Evolutionary conservation across 2,888 invertebrate species (phyloP).

Genomic region (Dyspetes luteomarginatus): DNA sequence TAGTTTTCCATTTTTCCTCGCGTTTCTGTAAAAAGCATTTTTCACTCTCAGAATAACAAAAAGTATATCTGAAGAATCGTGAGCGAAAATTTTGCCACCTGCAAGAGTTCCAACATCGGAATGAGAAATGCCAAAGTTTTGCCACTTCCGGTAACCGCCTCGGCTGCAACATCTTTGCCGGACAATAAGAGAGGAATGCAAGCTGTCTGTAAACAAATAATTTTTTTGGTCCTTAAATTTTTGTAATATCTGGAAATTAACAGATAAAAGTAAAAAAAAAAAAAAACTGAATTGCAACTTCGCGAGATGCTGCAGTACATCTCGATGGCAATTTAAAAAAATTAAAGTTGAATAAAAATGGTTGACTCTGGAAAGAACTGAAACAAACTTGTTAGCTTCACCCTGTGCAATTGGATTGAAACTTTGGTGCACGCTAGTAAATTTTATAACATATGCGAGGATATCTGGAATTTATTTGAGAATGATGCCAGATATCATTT

Average conservation of each 20-base stretch:
- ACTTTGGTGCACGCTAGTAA: no score
- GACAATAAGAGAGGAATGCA: conserved; percentile 94
- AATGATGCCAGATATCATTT: no score
- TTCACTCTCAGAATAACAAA: background rate
- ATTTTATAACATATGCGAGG: no score
- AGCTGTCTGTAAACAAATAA: conserved; percentile 87
- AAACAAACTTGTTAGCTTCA: no score
- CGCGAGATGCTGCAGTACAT: no score
- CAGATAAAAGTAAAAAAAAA: no score
- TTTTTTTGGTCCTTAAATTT: conserved; percentile 1
- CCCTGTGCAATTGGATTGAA: no score
- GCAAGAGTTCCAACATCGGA: conserved; percentile 94
- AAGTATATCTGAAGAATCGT: conserved; percentile 17
- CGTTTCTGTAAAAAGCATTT: conserved; percentile 84
- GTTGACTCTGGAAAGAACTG: no score
- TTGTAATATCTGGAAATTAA: conserved; percentile 21
- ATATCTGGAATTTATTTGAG: no score
- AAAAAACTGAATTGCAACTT: no score
- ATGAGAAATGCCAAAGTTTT: conserved; percentile 98
- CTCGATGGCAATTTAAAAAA: no score
- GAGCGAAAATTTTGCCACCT: conserved; percentile 75
- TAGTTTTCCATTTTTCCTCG: conserved; percentile 87
- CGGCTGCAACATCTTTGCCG: conserved; percentile 98
- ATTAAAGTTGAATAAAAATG: no score
- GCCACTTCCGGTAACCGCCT: conserved; percentile 99